phyloP scores from a whole-genome alignment of 2,113 vertebrate species.

The Cyanoderma ruficeps region DNA sequence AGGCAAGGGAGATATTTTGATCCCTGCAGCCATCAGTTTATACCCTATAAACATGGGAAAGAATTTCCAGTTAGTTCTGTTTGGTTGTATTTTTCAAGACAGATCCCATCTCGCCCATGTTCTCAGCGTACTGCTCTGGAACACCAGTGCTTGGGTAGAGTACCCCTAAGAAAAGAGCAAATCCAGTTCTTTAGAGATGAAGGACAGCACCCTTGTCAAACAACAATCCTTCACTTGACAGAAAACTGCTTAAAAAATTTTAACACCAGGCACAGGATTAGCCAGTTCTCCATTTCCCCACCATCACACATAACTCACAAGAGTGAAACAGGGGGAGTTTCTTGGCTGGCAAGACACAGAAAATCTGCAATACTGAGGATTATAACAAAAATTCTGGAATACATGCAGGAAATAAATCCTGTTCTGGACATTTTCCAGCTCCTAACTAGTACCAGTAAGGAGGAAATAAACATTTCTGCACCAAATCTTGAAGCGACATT shows the following conservation, averaged over 20 bases:
- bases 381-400: background rate
- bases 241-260: background rate
- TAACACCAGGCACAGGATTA: background rate
- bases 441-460: background rate
- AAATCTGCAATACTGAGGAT: background rate
- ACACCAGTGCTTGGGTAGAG: background rate
- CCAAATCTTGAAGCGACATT: background rate
- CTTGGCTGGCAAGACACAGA: background rate
- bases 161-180: background rate
- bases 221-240: background rate
- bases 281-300: background rate
- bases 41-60: background rate
- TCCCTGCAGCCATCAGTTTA: slow-evolving; percentile 4
- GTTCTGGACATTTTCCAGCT: background rate
- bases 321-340: background rate
- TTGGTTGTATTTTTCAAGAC: background rate
- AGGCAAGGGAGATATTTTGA: slow-evolving; percentile 11
- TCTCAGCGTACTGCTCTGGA: background rate
- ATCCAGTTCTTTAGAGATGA: background rate
- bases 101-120: background rate
- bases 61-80: background rate
- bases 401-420: background rate
- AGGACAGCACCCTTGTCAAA: background rate
- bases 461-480: background rate
- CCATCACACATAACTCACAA: background rate